A percentile compares a stretch with the other conserved stretches of the same genome.
Evolutionary conservation across 1,140 invertebrate genomes (phyloP).

Genomic region (Triops cancriformis): DNA sequence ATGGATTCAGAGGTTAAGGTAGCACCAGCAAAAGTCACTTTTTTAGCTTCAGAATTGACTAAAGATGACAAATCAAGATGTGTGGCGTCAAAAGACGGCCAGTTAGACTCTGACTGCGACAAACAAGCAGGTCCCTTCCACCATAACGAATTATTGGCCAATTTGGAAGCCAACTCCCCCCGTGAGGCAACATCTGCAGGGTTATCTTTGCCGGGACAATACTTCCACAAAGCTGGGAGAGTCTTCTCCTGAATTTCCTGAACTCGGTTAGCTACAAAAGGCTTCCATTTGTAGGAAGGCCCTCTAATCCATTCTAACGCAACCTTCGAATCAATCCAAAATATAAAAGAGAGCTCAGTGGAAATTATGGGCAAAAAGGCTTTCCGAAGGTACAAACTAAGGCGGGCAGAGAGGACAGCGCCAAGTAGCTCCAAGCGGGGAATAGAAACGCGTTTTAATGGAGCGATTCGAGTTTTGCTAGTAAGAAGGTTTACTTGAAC

Average conservation of each 20-base stretch:
- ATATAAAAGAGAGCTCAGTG: neutral
- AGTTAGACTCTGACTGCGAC: neutral
- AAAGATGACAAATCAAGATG: no score
- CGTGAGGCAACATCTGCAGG: slow-evolving; percentile 34
- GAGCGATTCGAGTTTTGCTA: neutral
- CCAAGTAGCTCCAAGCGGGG: slow-evolving; percentile 21
- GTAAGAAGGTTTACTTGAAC: neutral
- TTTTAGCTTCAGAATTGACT: no score
- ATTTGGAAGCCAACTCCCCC: slow-evolving; percentile 20
- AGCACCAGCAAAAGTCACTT: no score
- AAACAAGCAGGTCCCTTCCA: slow-evolving; percentile 28
- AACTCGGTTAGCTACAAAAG: slow-evolving; percentile 41
- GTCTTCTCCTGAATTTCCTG: slow-evolving; percentile 36
- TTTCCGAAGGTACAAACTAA: neutral
- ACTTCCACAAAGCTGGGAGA: slow-evolving; percentile 28
- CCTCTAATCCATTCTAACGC: slow-evolving; percentile 37
- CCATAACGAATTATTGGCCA: slow-evolving; percentile 10
- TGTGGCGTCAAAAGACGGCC: no score
- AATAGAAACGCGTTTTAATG: neutral
- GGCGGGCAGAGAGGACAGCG: slow-evolving; percentile 21
- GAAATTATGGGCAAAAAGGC: slow-evolving; percentile 18
- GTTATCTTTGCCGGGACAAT: slow-evolving; percentile 33
- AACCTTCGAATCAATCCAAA: slow-evolving; percentile 38
- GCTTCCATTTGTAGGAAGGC: slow-evolving; percentile 35
- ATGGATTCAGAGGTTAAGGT: no score